Conservation (phyloP, 2,888 invertebrate genomes). For the Anorthoa munda region DNA sequence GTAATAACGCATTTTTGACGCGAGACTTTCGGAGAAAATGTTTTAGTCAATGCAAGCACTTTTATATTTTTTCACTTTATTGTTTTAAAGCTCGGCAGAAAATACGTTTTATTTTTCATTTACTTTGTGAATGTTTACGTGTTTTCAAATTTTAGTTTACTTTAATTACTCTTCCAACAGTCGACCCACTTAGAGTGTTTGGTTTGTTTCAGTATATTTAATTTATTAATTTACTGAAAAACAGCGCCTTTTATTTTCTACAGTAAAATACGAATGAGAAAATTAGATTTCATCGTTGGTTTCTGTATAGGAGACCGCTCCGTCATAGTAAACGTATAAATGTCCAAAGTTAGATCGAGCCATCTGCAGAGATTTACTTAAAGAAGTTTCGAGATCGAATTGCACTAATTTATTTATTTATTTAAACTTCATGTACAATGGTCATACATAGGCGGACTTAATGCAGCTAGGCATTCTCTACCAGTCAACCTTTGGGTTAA, state of each 20-base stretch:
- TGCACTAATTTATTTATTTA: background rate
- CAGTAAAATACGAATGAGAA: background rate
- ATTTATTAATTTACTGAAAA: constrained; percentile 13
- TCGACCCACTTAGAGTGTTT: background rate
- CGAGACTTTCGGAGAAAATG: constrained; percentile 34
- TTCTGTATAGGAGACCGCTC: background rate
- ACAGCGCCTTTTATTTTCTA: background rate
- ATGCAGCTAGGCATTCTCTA: too few relatives aligned
- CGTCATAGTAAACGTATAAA: too few relatives aligned
- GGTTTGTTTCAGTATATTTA: constrained; percentile 4
- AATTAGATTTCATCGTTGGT: background rate
- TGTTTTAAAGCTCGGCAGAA: constrained; percentile 44
- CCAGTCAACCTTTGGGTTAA: too few relatives aligned
- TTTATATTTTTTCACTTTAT: constrained; percentile 51
- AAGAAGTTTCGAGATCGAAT: background rate
- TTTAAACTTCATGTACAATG: too few relatives aligned
- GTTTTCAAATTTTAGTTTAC: constrained; percentile 1
- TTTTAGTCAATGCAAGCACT: constrained; percentile 47
- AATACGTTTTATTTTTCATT: constrained; percentile 14
- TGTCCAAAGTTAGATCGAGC: background rate
- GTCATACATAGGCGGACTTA: too few relatives aligned
- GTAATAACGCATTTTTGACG: constrained; percentile 52
- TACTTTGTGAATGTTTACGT: constrained; percentile 3
- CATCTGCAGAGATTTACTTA: background rate
- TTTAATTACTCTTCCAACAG: background rate